Conservation (phyloP, 2,113 vertebrate genomes). For the Platichthys stellatus region DNA sequence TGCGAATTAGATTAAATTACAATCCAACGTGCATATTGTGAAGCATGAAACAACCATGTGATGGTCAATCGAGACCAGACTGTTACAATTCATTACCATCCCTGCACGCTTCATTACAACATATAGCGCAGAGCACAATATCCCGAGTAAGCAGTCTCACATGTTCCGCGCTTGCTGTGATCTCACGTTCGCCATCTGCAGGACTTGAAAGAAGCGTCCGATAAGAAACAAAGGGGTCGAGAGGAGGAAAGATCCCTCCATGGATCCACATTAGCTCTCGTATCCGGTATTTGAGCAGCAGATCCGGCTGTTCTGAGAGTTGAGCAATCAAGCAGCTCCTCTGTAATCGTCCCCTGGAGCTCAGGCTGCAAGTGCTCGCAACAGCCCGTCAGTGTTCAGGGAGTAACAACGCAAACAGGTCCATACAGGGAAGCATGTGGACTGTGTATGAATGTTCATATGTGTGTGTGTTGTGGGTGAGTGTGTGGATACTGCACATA, state of each 20-base stretch:
- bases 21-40: no score
- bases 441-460: not conserved
- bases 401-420: not conserved
- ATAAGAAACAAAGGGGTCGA: conserved; percentile 65
- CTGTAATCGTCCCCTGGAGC: conserved; percentile 55
- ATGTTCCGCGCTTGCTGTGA: conserved; percentile 55
- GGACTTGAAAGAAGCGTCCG: conserved; percentile 54
- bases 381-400: conserved; percentile 23
- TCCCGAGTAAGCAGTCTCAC: conserved; percentile 46
- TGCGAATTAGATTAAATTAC: not conserved
- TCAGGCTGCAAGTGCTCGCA: conserved; percentile 23
- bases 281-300: conserved; percentile 43
- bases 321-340: conserved; percentile 66
- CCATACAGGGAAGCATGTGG: not conserved
- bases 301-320: conserved; percentile 48
- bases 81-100: not conserved
- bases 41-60: not conserved
- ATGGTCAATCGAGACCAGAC: not conserved
- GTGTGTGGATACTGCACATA: not conserved
- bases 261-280: conserved; percentile 58
- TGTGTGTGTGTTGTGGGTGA: not conserved
- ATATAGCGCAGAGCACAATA: conserved; percentile 4
- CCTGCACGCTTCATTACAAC: conserved; percentile 11
- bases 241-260: conserved; percentile 47
- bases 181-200: conserved; percentile 54